These are phyloP conservation scores for Apamea monoglypha DNA, from an alignment of 2,888 invertebrate genomes.

Conservation along the genomic window DNA sequence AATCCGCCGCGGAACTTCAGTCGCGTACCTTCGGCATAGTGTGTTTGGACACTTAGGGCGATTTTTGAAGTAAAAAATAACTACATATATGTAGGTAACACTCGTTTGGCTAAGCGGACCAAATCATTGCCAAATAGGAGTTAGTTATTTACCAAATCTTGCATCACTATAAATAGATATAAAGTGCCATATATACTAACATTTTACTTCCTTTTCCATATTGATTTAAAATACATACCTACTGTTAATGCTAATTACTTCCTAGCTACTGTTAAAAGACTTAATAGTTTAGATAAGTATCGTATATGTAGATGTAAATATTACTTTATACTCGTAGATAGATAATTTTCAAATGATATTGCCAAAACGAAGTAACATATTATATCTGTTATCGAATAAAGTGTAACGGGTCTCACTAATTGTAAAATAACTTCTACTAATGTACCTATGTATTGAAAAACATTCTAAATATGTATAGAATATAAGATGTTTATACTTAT, in stretches of 20 bases:
- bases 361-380: conserved; percentile 52
- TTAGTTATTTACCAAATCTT: conserved; percentile 41
- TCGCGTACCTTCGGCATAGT: too few relatives aligned
- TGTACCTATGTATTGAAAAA: conserved; percentile 26
- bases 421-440: conserved; percentile 47
- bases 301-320: conserved; percentile 62
- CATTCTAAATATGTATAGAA: conserved; percentile 33
- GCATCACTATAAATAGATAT: conserved; percentile 42
- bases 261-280: conserved; percentile 65
- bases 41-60: too few relatives aligned
- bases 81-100: not conserved
- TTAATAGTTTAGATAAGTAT: conserved; percentile 61
- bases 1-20: too few relatives aligned
- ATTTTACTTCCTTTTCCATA: conserved; percentile 42
- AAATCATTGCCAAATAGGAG: conserved; percentile 68
- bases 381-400: conserved; percentile 33
- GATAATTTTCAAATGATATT: conserved; percentile 56
- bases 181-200: conserved; percentile 64
- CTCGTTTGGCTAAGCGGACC: conserved; percentile 67
- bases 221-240: conserved; percentile 50
- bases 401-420: conserved; percentile 50
- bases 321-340: conserved; percentile 47
- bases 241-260: conserved; percentile 38
- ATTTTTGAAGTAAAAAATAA: not conserved
- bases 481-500: conserved; percentile 25